Base-by-base conservation (phyloP, 2,113 vertebrate genomes). In the Drymodes brunneopygia region DNA sequence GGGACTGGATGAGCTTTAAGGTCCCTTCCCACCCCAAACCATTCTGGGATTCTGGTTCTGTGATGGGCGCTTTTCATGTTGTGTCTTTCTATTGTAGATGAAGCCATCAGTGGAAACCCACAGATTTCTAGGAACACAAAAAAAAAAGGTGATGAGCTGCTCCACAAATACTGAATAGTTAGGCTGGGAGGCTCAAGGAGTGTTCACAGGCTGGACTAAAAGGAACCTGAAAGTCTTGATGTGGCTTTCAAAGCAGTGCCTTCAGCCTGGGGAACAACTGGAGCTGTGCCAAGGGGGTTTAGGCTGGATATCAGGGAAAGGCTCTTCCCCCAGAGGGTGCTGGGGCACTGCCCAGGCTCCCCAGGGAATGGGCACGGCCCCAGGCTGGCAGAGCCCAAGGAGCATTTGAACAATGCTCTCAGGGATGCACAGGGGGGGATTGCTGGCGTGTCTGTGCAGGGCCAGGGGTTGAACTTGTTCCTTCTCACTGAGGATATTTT, bases 371-470 rank as follows among this genome's bases (percentile, higher is more conserved):
- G n/a, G 7, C 40, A 73, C 10, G 0, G 6, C 6, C n/a, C 48
- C 5, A 2, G 13, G 9, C 57, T 72, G 23, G 1, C 82, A 74
- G 42, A 65, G 81, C 50, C 3, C 29, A 3, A 48, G 69, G 50
- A 73, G 6, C 0, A 0, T 29, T n/a, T 19, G 65, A 0, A 19
- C 24, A n/a, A 0, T 0, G 0, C 19, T 54, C 0, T 0, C 50
- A 40, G 60, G 60, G n/a, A 28, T 64, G 69, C 50, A 0, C 60
- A 75, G 61, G 36, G 8, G 35, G 70, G 50, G 42, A 0, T 2
- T 75, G 25, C 1, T 75, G 71, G 53, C 21, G 2, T 7, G 44
- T 44, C 53, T 36, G 31, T 8, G 61, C 61, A 67, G 51, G 71
- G 35, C 1, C 44, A 11, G 31, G 31, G 2, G 0, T 8, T 66